These are phyloP conservation scores for Parnassius glacialis DNA, from an alignment of 2,888 invertebrate genomes.

Conservation along the genomic window DNA sequence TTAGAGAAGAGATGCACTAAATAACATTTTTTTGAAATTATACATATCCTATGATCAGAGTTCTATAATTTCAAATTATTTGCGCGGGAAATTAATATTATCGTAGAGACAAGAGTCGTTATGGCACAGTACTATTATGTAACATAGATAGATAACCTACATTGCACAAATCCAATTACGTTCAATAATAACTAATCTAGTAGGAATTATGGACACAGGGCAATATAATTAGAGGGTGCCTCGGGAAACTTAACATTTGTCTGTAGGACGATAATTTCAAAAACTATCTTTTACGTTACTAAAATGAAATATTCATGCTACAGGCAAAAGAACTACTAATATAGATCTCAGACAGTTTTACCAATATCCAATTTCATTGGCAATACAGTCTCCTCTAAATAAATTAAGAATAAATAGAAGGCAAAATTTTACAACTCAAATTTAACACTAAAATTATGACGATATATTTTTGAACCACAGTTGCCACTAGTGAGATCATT, in stretches of 20 bases:
- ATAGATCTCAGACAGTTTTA: constrained; percentile 8
- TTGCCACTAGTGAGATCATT: constrained; percentile 42
- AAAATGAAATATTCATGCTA: constrained; percentile 17
- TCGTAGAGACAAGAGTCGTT: constrained; percentile 19
- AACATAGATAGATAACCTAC: constrained; percentile 43
- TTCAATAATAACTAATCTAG: constrained; percentile 35
- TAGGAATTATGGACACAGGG: constrained; percentile 33
- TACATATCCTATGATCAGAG: too few relatives aligned
- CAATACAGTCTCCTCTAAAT: constrained; percentile 13
- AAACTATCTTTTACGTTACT: background rate
- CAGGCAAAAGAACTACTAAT: constrained; percentile 12
- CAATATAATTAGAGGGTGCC: constrained; percentile 33
- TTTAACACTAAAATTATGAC: constrained; percentile 29
- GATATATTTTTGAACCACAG: constrained; percentile 28
- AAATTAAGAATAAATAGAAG: constrained; percentile 25
- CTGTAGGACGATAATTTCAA: constrained; percentile 21
- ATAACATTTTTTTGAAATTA: too few relatives aligned
- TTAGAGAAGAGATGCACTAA: background rate
- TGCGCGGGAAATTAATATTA: constrained; percentile 6
- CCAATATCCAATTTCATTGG: constrained; percentile 1
- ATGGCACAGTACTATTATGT: constrained; percentile 23
- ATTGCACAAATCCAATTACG: constrained; percentile 67
- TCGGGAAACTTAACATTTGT: constrained; percentile 26
- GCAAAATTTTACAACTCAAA: constrained; percentile 23
- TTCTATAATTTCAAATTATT: background rate